Conservation (phyloP, 2,113 vertebrate species). For the human region DNA sequence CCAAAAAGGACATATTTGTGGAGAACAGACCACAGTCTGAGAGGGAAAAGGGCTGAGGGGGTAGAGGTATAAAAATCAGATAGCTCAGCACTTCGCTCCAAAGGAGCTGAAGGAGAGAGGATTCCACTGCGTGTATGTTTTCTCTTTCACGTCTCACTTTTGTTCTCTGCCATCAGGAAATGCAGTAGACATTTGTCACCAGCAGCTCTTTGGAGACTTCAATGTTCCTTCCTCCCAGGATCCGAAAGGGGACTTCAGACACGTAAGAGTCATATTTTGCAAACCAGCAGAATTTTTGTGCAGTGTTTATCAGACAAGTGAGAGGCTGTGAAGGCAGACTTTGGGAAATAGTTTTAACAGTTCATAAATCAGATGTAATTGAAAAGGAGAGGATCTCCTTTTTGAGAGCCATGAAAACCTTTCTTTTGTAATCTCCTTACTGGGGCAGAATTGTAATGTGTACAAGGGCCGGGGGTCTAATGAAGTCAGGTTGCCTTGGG, state of each 20-base stretch:
- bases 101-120: background rate
- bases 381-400: conserved; percentile 54
- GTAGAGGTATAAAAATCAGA: background rate
- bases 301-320: conserved; percentile 65
- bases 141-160: conserved; percentile 57
- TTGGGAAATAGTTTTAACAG: conserved; percentile 69
- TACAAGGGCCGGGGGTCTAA: conserved; percentile 35
- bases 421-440: conserved; percentile 41
- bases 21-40: conserved; percentile 10
- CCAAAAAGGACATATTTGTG: conserved; percentile 31
- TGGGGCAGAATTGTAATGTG: conserved; percentile 49
- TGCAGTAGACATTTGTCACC: conserved; percentile 70
- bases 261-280: conserved; percentile 58
- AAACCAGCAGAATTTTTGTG: conserved; percentile 59
- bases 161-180: conserved; percentile 67
- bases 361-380: conserved; percentile 73
- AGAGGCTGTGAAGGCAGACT: conserved; percentile 46
- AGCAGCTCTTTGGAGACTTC: conserved; percentile 60
- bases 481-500: conserved; percentile 45
- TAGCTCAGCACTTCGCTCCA: conserved; percentile 58
- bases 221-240: conserved; percentile 42
- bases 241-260: conserved; percentile 43
- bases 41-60: background rate
- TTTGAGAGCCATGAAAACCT: conserved; percentile 20
- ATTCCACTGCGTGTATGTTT: background rate